These are phyloP conservation scores for Drosophila peninsularis DNA, from an alignment of 2,888 invertebrate genomes.

Conservation along the genomic window DNA sequence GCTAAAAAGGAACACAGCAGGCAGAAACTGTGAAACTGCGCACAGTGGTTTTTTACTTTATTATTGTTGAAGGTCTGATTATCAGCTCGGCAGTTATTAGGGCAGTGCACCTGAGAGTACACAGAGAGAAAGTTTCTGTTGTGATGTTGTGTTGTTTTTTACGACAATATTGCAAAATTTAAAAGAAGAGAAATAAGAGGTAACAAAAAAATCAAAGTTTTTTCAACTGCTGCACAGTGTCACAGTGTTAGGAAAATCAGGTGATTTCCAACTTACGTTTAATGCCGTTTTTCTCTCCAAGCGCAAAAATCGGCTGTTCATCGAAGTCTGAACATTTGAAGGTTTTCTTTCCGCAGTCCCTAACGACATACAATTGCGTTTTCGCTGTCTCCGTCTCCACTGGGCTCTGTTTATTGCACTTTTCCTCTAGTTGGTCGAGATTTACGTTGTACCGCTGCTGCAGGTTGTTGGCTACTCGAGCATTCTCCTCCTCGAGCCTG, in stretches of 20 bases:
- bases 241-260: constrained; percentile 25
- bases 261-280: constrained; percentile 47
- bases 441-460: constrained; percentile 15
- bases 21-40: not conserved
- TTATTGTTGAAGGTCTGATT: not conserved
- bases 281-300: constrained; percentile 17
- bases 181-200: not conserved
- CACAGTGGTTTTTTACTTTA: too few relatives aligned
- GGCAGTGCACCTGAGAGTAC: constrained; percentile 29
- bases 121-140: not conserved
- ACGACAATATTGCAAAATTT: not conserved
- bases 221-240: not conserved
- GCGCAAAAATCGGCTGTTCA: not conserved
- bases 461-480: not conserved
- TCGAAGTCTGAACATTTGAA: not conserved
- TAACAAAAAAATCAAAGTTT: not conserved
- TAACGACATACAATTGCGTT: not conserved
- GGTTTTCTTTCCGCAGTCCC: not conserved
- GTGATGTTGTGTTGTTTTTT: too few relatives aligned
- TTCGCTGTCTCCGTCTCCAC: not conserved
- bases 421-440: not conserved
- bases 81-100: constrained; percentile 6
- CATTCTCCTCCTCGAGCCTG: not conserved
- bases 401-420: constrained; percentile 35
- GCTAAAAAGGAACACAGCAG: constrained; percentile 9